phyloP scores from a whole-genome alignment of 2,888 invertebrate genomes.

The Eupithecia insigniata region DNA sequence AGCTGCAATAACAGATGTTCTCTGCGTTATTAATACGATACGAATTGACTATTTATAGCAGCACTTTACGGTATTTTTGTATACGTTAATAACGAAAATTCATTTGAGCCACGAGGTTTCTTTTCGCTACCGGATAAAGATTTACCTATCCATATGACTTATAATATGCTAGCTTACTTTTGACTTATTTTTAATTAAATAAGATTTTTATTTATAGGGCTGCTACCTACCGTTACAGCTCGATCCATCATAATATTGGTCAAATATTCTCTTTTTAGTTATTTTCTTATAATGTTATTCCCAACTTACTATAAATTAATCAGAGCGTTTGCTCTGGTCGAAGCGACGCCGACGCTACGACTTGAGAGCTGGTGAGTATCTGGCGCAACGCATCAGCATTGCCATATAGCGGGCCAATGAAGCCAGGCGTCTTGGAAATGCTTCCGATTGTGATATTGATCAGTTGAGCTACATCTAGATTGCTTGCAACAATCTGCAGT shows the following conservation, averaged over 20 bases:
- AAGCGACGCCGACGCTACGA: background rate
- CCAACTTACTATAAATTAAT: background rate
- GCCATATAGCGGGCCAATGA: background rate
- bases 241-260: background rate
- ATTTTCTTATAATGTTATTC: background rate
- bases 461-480: background rate
- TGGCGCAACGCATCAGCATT: background rate
- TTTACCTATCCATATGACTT: background rate
- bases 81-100: constrained; percentile 2
- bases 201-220: background rate
- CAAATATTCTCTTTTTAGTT: background rate
- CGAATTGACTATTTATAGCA: constrained; percentile 59
- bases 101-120: background rate
- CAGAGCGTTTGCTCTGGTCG: background rate
- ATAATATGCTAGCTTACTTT: background rate
- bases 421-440: background rate
- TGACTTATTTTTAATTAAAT: background rate
- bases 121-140: background rate
- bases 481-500: background rate
- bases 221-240: background rate
- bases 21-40: constrained; percentile 65
- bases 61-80: constrained; percentile 44
- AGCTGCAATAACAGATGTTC: constrained; percentile 71
- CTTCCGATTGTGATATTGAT: background rate
- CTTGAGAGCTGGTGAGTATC: background rate